phyloP scores from a whole-genome alignment of 2,888 invertebrate genomes.

The Tenthredo notha region DNA sequence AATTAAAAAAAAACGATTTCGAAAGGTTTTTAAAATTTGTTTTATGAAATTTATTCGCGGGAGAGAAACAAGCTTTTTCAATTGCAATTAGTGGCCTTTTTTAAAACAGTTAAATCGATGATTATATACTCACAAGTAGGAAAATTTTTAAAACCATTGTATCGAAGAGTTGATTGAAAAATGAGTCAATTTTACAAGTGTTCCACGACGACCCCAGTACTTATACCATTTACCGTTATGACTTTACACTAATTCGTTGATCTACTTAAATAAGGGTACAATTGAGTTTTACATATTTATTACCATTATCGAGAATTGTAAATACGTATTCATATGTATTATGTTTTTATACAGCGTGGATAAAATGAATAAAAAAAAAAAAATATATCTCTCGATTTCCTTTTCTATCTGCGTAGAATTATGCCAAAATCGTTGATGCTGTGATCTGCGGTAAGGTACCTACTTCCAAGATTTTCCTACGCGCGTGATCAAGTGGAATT shows the following conservation, averaged over 20 bases:
- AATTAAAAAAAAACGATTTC: not conserved
- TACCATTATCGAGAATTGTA: slow-evolving; percentile 13
- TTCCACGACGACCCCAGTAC: not conserved
- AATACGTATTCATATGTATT: not conserved
- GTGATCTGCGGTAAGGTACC: no score
- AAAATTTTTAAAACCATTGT: slow-evolving; percentile 6
- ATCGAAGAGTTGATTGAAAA: not conserved
- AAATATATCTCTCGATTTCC: no score
- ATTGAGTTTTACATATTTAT: not conserved
- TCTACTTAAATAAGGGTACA: not conserved
- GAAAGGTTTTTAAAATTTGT: not conserved
- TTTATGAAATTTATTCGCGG: not conserved
- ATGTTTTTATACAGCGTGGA: not conserved
- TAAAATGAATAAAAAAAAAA: no score
- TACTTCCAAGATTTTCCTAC: no score
- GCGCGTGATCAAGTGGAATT: no score
- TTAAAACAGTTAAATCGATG: not conserved
- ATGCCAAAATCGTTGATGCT: no score
- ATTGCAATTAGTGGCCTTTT: not conserved
- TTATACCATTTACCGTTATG: not conserved
- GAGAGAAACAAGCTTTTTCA: not conserved
- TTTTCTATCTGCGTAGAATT: no score
- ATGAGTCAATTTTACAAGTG: not conserved
- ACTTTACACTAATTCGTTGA: not conserved
- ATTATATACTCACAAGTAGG: not conserved